These are phyloP conservation scores for Musca domestica DNA, from an alignment of 1,140 invertebrate species.

Conservation along the genomic window DNA sequence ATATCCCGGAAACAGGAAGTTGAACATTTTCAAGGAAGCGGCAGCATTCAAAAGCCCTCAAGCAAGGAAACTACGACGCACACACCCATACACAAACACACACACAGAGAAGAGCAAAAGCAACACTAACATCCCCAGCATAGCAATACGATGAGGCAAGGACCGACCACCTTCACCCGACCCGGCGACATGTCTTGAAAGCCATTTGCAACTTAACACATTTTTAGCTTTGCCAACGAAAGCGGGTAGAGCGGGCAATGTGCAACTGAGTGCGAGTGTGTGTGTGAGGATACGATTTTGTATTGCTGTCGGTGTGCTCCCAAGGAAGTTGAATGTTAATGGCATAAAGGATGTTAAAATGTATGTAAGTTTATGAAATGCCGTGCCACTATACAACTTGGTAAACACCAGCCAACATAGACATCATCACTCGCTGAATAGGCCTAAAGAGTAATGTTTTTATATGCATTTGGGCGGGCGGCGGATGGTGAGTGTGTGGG, in stretches of 20 bases:
- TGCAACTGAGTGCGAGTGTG: too few relatives aligned
- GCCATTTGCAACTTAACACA: too few relatives aligned
- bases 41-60: slow-evolving; percentile 32
- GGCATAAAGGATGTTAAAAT: slow-evolving; percentile 8
- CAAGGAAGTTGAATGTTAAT: slow-evolving; percentile 12
- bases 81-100: neutral
- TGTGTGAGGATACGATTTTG: neutral
- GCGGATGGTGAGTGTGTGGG: too few relatives aligned
- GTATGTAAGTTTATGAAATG: slow-evolving; percentile 2
- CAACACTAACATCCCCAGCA: neutral
- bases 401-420: too few relatives aligned
- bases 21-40: slow-evolving; percentile 54
- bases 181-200: neutral
- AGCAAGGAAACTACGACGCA: slow-evolving; percentile 9
- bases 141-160: too few relatives aligned
- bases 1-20: slow-evolving; percentile 54
- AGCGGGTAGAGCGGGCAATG: too few relatives aligned
- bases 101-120: neutral
- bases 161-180: too few relatives aligned
- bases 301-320: neutral
- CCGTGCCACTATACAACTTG: neutral
- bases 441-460: too few relatives aligned
- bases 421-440: too few relatives aligned
- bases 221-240: too few relatives aligned
- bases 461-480: too few relatives aligned